Percentiles rank a stretch among this genome's conserved stretches.
phyloP scores from a whole-genome alignment of 2,888 invertebrate genomes.

The Mimumesa dahlbomi region DNA sequence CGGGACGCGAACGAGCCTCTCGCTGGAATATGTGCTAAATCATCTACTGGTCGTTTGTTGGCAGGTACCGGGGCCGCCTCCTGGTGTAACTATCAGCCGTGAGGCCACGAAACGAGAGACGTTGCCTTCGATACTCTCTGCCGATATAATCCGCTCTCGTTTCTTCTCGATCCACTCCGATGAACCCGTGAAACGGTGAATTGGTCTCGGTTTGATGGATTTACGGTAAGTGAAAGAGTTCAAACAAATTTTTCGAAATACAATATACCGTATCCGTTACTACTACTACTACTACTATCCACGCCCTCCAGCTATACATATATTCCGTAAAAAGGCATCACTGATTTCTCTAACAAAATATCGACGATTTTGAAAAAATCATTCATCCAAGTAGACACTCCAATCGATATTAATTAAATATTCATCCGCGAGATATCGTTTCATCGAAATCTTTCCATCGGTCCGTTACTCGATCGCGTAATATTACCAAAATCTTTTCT shows the following conservation, averaged over 20 bases:
- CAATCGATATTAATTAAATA: no score
- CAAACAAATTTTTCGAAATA: no score
- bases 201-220: not conserved
- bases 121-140: constrained; percentile 60
- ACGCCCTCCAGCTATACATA: no score
- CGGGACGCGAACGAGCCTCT: constrained; percentile 64
- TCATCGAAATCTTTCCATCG: no score
- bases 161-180: constrained; percentile 42
- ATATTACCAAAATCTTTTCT: constrained; percentile 39
- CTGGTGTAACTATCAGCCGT: constrained; percentile 67
- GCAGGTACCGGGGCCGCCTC: constrained; percentile 68
- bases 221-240: not conserved
- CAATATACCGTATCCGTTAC: no score
- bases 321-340: no score
- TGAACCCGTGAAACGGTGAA: constrained; percentile 19
- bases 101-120: constrained; percentile 65
- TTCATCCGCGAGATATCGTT: no score
- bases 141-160: constrained; percentile 56
- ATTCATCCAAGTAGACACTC: no score
- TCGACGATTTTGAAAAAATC: no score
- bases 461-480: no score
- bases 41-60: constrained; percentile 79
- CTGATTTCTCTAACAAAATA: no score
- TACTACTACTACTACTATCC: no score
- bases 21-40: constrained; percentile 77